Evolutionary conservation across 1,140 invertebrate species (phyloP).

Genomic region (Galleria mellonella): DNA sequence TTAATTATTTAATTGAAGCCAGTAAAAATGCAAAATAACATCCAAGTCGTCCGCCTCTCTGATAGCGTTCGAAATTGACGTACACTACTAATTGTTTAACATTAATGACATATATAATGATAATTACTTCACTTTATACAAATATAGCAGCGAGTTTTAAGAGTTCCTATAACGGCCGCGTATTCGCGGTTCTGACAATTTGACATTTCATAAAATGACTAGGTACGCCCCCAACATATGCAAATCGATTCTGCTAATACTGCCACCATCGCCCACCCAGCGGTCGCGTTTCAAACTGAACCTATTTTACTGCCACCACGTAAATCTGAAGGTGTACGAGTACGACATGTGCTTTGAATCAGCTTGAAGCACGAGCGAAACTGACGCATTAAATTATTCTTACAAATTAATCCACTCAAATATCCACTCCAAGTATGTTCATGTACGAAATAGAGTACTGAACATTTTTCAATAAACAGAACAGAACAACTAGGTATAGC

Average conservation of each 20-base stretch:
- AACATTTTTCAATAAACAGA: constrained; percentile 36
- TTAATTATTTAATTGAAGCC: background rate
- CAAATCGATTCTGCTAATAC: constrained; percentile 39
- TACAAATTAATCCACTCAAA: constrained; percentile 52
- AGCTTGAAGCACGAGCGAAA: constrained; percentile 5
- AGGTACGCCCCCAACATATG: constrained; percentile 55
- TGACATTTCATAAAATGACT: constrained; percentile 75
- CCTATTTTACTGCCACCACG: background rate
- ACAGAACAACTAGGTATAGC: constrained; percentile 5
- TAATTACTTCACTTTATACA: constrained; percentile 75
- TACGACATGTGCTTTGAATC: background rate
- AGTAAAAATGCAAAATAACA: constrained; percentile 15
- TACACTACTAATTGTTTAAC: constrained; percentile 65
- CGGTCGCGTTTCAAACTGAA: background rate
- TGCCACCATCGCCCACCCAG: constrained; percentile 11
- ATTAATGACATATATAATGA: constrained; percentile 69
- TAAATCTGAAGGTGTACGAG: background rate
- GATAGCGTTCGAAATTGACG: constrained; percentile 71
- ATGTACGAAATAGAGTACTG: constrained; percentile 42
- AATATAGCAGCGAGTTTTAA: constrained; percentile 76
- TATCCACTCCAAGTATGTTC: constrained; percentile 22
- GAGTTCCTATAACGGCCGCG: constrained; percentile 75
- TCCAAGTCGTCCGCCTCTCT: constrained; percentile 30
- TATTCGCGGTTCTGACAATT: constrained; percentile 61
- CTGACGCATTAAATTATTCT: constrained; percentile 38